These are phyloP conservation scores for Steinernema carpocapsae DNA, from an alignment of 2,888 invertebrate species.

Conservation along the genomic window DNA sequence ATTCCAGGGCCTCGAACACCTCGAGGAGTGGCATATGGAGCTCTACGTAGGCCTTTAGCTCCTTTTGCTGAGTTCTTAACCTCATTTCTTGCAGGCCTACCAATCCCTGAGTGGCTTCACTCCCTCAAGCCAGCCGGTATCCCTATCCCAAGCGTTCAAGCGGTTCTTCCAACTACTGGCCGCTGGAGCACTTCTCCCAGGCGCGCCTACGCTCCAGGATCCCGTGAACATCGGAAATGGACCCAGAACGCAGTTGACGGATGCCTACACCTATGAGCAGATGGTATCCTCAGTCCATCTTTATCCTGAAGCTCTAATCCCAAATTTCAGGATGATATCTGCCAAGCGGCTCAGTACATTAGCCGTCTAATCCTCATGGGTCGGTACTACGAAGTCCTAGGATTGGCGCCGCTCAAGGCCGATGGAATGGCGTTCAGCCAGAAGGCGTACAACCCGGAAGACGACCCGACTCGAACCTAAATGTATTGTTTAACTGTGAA, in stretches of 20 bases:
- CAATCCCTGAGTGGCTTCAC: slow-evolving; percentile 80
- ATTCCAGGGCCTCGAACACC: slow-evolving; percentile 85
- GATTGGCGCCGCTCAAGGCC: background rate
- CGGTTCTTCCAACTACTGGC: slow-evolving; percentile 88
- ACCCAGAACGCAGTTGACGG: slow-evolving; percentile 74
- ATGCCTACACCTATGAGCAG: slow-evolving; percentile 87
- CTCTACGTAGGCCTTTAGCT: slow-evolving; percentile 74
- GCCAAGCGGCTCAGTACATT: slow-evolving; percentile 89
- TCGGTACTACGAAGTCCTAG: slow-evolving; percentile 4
- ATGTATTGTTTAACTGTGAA: no score
- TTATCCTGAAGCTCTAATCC: background rate
- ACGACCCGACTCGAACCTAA: no score
- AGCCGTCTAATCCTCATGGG: slow-evolving; percentile 78
- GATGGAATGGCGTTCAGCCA: background rate
- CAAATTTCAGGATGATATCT: slow-evolving; percentile 81
- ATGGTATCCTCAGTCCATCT: slow-evolving; percentile 69
- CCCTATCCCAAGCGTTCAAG: slow-evolving; percentile 86
- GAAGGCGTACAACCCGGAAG: slow-evolving; percentile 17
- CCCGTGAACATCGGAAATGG: slow-evolving; percentile 80
- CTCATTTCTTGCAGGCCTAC: slow-evolving; percentile 76
- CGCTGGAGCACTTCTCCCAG: slow-evolving; percentile 91
- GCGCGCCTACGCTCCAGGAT: slow-evolving; percentile 77
- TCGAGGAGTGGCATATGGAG: slow-evolving; percentile 96
- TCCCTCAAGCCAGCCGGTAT: slow-evolving; percentile 81
- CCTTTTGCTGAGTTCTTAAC: background rate